Evolutionary conservation across 1,140 invertebrate genomes (phyloP), one percentile per base, ranked within the genome.

Genomic region (Liolophura sinensis): DNA sequence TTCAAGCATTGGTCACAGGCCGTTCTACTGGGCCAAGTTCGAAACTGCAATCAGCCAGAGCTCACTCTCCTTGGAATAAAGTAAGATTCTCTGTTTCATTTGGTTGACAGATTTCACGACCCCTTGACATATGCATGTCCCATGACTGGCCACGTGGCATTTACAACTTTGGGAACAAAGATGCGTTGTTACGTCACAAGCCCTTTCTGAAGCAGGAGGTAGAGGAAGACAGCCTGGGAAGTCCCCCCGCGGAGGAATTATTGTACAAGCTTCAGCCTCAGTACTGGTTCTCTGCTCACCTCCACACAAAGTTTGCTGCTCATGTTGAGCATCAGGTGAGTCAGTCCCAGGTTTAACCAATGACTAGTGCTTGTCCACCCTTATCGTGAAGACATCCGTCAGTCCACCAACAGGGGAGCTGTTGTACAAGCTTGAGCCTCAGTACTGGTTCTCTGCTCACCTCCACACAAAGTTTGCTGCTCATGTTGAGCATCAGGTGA

Each of bases 241-340:
- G 92, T 86, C 88, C 90, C 50, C 91, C 94, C 40, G 88, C 89
- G 49, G 90, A 91, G 83, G 92, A 95, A 72, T 81, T 99, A 16
- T 82, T 99, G 1, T 81, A 90, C 58, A 77, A 87, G 49, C 78
- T 99, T 52, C 89, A 93, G 81, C 97, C 97, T 20, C 85, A 86
- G 0, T 96, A 94, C 85, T 99, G 96, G 96, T 99, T 99, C 87
- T 87, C 97, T 57, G 97, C 95, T 55, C 97, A 99, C 88, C 87
- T 99, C 55, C 97, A 99, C 85, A 94, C 93, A 71, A 95, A 97
- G 86, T 99, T 97, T 88, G 89, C 92, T 50, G 97, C 97, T 9
- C 60, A 94, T 7, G 89, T 98, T 14, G 86, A 88, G 31, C 93
- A 96, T 84, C 77, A 85, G 65, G 81, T 80, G 75, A 69, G 40